These are phyloP conservation scores for Scolopax bukidnonensis DNA, from an alignment of 2,797 vertebrate species.

Conservation along the genomic window DNA sequence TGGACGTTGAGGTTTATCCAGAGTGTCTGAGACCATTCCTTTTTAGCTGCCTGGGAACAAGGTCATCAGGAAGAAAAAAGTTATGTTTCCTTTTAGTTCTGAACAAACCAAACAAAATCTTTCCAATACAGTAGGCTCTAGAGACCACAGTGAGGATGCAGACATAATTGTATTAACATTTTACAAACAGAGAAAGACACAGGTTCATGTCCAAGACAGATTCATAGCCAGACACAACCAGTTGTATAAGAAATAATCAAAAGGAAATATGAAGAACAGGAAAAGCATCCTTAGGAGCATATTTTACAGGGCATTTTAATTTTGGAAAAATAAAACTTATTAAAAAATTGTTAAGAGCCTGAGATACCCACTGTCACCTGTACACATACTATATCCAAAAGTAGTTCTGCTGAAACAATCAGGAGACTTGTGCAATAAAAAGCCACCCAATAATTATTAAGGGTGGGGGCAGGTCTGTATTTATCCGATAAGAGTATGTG, in stretches of 20 bases:
- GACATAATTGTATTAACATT: neutral
- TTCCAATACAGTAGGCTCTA: neutral
- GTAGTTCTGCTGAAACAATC: neutral
- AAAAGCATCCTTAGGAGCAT: neutral
- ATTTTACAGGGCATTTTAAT: neutral
- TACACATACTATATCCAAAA: neutral
- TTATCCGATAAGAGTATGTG: neutral
- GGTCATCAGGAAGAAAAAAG: neutral
- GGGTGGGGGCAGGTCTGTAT: neutral
- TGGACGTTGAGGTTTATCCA: slow-evolving; percentile 92
- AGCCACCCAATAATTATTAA: neutral
- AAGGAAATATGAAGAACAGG: neutral
- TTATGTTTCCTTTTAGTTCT: neutral
- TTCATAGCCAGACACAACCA: neutral
- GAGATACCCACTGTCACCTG: neutral
- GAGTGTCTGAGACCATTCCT: slow-evolving; percentile 92
- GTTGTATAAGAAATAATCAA: neutral
- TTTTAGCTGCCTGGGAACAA: slow-evolving; percentile 83
- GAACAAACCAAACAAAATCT: neutral
- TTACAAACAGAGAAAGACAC: neutral
- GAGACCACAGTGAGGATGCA: neutral
- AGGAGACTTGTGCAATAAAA: neutral
- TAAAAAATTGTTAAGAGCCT: neutral
- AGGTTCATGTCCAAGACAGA: neutral
- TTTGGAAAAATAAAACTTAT: neutral